Base-by-base conservation (phyloP, 1,140 invertebrate genomes). In the Drosophila persimilis region DNA sequence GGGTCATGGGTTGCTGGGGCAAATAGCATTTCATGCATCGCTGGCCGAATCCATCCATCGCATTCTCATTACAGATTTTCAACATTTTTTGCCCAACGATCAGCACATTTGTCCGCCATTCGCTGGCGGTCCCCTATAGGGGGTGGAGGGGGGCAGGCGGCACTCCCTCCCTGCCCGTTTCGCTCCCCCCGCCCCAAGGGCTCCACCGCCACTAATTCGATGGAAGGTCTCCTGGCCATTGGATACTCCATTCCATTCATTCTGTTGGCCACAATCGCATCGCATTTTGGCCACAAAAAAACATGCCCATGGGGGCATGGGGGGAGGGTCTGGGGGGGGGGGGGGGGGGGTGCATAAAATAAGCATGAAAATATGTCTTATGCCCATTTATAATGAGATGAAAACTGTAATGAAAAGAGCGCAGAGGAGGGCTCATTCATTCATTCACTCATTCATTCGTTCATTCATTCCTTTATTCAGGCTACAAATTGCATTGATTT, bases 401-500 rank as follows among this genome's bases (percentile, higher is more conserved):
- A 52, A 56, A 70, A 65, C 45, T 44, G 26, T 57, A 69, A 70
- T 70, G 51, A 70, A 52, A 5, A 69, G 63, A 65, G 64, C 50
- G 66, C 44, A 29, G 55, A n/a, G 26, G 20, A 50, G 24, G 24
- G 24, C 29, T 44, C 22, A 44, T 39, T 39, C 31, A 53, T 41
- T 41, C 26, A 17, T 43, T 39, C 26, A 39, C 45, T 55, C 22
- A 55, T 53, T 53, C 31, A 53, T 53, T 53, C 50, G 31, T 54
- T 39, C 8, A 39, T 39, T 31, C 41, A 56, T 29, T 24, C 26
- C 35, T 46, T 43, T 31, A 7, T 31, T 31, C 35, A 39, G 11
- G n/a, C 20, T 56, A 45, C 8, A 69, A 60, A 72, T 62, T 61
- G 67, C 51, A 74, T 65, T 57, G 59, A 65, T 74, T 73, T 74